Conservation (phyloP, 2,888 invertebrate genomes). For the Hirtodrosophila histrioides region DNA sequence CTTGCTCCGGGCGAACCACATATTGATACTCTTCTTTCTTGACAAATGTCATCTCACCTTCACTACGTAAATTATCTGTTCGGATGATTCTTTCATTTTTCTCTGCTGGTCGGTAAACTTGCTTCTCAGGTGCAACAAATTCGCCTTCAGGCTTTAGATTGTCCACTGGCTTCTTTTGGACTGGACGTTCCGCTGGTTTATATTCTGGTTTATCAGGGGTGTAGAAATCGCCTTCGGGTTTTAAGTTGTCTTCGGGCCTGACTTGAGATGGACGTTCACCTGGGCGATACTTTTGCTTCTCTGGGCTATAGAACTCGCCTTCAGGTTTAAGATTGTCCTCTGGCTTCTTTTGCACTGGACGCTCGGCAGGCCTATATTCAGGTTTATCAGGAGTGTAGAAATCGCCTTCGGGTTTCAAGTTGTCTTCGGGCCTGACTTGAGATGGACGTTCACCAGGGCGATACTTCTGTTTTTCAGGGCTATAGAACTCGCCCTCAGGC, state of each 20-base stretch:
- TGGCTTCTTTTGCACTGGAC: conserved; percentile 84
- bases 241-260: conserved; percentile 84
- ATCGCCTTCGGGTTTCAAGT: conserved; percentile 85
- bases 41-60: conserved; percentile 32
- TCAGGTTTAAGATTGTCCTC: conserved; percentile 85
- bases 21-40: conserved; percentile 81
- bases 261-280: conserved; percentile 2
- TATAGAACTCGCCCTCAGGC: conserved; percentile 87
- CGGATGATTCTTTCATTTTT: conserved; percentile 85
- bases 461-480: conserved; percentile 83
- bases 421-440: conserved; percentile 85
- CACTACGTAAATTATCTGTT: conserved; percentile 85
- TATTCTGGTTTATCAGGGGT: conserved; percentile 21
- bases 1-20: conserved; percentile 21
- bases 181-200: conserved; percentile 68
- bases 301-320: conserved; percentile 82
- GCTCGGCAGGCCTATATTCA: conserved; percentile 84
- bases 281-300: conserved; percentile 61
- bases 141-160: conserved; percentile 85
- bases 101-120: conserved; percentile 78
- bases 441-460: conserved; percentile 85
- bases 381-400: conserved; percentile 80
- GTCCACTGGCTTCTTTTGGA: conserved; percentile 85
- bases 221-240: conserved; percentile 86
- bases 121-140: conserved; percentile 83